A percentile compares a stretch with the other conserved stretches of the same genome.
phyloP scores from a whole-genome alignment of 2,888 invertebrate species.

The Syrphus vitripennis region DNA sequence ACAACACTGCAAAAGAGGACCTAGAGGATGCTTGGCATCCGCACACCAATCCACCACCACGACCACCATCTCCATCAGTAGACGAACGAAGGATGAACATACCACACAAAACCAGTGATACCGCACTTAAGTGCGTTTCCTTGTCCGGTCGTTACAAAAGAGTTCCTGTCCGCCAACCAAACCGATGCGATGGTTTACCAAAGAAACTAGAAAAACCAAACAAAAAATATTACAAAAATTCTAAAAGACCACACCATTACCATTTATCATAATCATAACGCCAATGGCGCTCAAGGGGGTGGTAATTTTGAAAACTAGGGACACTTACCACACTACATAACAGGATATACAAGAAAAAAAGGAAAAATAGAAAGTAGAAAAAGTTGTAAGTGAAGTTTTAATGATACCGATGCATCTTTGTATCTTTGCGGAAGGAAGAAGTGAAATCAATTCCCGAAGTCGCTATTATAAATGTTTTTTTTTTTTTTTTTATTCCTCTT shows the following conservation, averaged over 20 bases:
- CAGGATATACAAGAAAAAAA: neutral
- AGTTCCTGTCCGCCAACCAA: constrained; percentile 18
- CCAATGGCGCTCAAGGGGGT: constrained; percentile 22
- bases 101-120: constrained; percentile 52
- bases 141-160: constrained; percentile 45
- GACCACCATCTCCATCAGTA: neutral
- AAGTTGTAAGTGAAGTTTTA: constrained; percentile 28
- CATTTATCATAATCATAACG: constrained; percentile 66
- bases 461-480: constrained; percentile 38
- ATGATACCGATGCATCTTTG: constrained; percentile 37
- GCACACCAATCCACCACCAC: neutral
- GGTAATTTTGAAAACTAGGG: constrained; percentile 28
- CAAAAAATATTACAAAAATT: neutral
- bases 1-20: constrained; percentile 15
- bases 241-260: constrained; percentile 46
- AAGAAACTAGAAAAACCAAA: constrained; percentile 25
- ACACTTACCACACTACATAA: neutral
- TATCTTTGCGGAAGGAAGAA: constrained; percentile 26
- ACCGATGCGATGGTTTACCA: constrained; percentile 1
- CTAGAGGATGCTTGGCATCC: neutral
- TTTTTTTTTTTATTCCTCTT: neutral
- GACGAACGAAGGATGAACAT: neutral
- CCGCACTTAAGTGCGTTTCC: constrained; percentile 67
- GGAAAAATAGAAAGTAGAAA: neutral
- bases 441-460: constrained; percentile 57